Percentiles rank a stretch among this genome's conserved stretches.
Evolutionary conservation across 2,797 vertebrate species (phyloP).

Genomic region (Florisuga fusca): DNA sequence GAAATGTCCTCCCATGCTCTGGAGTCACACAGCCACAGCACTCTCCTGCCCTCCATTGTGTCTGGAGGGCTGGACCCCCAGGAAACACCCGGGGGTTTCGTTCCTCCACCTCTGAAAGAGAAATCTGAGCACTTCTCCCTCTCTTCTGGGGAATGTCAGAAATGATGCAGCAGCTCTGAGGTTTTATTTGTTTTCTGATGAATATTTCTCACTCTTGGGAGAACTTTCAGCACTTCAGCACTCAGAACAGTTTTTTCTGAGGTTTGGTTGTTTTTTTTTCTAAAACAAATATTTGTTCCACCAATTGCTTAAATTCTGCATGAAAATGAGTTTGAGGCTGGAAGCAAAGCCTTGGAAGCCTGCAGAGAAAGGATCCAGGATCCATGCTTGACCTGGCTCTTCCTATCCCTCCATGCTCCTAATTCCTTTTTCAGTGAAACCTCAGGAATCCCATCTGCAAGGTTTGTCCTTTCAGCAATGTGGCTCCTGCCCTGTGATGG

Average conservation of each 20-base stretch:
- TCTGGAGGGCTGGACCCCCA: not conserved
- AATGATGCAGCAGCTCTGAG: not conserved
- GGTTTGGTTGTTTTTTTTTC: too few species aligned
- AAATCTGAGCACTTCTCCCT: not conserved
- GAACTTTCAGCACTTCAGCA: not conserved
- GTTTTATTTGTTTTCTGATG: not conserved
- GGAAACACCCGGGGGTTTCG: not conserved
- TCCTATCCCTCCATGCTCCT: not conserved
- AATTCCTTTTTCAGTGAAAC: not conserved
- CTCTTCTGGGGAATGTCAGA: not conserved
- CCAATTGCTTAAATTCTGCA: not conserved
- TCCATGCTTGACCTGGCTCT: not conserved
- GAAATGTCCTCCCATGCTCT: fast-evolving
- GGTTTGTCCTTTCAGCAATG: not conserved
- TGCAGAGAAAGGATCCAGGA: not conserved
- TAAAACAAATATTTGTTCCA: not conserved
- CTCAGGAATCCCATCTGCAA: not conserved
- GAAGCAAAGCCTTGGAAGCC: not conserved
- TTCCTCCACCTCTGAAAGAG: not conserved
- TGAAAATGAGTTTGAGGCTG: not conserved
- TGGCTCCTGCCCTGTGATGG: not conserved
- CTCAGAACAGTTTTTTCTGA: not conserved
- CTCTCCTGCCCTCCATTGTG: fast-evolving
- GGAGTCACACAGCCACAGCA: not conserved
- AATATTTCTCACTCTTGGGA: not conserved